These are phyloP conservation scores for Lordiphosa collinella DNA, from an alignment of 1,140 invertebrate species.

Conservation along the genomic window DNA sequence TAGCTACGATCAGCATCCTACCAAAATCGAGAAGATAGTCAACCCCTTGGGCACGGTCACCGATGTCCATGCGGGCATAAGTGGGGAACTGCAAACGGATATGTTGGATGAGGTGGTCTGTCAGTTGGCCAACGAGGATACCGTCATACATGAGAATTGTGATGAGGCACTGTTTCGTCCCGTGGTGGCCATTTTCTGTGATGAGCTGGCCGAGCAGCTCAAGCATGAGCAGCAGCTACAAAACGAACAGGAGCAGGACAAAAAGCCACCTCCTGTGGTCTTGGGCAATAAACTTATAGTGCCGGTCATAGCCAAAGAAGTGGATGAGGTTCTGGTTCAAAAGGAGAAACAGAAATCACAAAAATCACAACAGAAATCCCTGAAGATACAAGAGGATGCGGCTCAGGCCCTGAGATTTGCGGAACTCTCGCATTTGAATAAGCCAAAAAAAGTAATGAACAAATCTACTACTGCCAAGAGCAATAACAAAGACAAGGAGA, in stretches of 20 bases:
- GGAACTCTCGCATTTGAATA: conserved; percentile 54
- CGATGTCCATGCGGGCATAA: conserved; percentile 78
- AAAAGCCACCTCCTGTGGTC: conserved; percentile 43
- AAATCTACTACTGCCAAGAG: conserved; percentile 9
- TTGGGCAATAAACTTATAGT: conserved; percentile 72
- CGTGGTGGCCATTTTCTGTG: conserved; percentile 80
- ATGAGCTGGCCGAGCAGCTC: conserved; percentile 44
- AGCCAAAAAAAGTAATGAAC: conserved; percentile 33
- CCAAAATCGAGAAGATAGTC: conserved; percentile 82
- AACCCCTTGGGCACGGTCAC: conserved; percentile 86
- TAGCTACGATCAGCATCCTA: conserved; percentile 36
- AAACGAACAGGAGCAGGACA: neutral
- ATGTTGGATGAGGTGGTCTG: conserved; percentile 79
- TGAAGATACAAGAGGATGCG: conserved; percentile 72
- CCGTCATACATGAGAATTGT: conserved; percentile 82
- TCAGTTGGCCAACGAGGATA: conserved; percentile 77
- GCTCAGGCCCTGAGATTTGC: conserved; percentile 50
- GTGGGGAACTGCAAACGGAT: conserved; percentile 81
- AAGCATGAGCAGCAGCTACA: conserved; percentile 34
- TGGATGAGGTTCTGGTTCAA: conserved; percentile 79
- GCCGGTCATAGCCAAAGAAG: conserved; percentile 74
- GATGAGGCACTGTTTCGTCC: conserved; percentile 84
- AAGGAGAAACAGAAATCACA: conserved; percentile 79
- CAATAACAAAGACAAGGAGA: conserved; percentile 17
- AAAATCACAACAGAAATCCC: conserved; percentile 73